These are phyloP conservation scores for Gambusia yucatana DNA, from an alignment of 2,797 vertebrate genomes.

Conservation along the genomic window DNA sequence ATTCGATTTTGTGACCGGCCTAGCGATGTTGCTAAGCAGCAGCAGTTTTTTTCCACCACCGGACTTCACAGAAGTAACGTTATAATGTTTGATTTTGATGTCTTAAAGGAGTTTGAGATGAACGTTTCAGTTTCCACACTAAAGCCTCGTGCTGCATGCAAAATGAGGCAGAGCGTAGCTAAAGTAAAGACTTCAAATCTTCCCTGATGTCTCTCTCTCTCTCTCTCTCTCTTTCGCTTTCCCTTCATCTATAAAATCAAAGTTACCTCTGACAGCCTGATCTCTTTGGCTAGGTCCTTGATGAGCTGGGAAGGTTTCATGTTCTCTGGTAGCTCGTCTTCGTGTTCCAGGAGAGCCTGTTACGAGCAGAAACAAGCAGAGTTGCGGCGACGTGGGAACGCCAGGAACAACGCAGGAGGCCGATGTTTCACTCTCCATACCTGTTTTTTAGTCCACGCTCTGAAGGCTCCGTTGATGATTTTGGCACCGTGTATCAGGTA, in stretches of 20 bases:
- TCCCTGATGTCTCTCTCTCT: not conserved
- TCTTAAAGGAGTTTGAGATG: not conserved
- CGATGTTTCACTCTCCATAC: conserved; percentile 65
- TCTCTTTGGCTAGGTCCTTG: conserved; percentile 99
- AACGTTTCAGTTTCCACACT: not conserved
- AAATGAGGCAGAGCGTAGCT: too few species aligned
- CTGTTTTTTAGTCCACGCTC: conserved; percentile 99
- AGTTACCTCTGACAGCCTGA: conserved; percentile 94
- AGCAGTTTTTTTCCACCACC: not conserved
- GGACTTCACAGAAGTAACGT: not conserved
- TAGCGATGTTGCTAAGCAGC: not conserved
- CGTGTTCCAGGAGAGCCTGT: conserved; percentile 95
- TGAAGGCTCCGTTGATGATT: conserved; percentile 97
- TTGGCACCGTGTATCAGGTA: conserved; percentile 97
- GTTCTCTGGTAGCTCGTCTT: conserved; percentile 94
- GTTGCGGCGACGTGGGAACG: too few species aligned
- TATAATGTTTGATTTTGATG: not conserved
- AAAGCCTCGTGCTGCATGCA: not conserved
- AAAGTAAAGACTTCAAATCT: not conserved
- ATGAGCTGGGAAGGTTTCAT: conserved; percentile 98
- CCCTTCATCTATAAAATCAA: not conserved
- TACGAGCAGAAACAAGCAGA: not conserved
- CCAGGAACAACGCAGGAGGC: not conserved
- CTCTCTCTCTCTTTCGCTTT: too few species aligned
- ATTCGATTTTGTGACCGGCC: too few species aligned